Evolutionary conservation across 2,888 invertebrate genomes (phyloP).

Genomic region (Germaria angustata): DNA sequence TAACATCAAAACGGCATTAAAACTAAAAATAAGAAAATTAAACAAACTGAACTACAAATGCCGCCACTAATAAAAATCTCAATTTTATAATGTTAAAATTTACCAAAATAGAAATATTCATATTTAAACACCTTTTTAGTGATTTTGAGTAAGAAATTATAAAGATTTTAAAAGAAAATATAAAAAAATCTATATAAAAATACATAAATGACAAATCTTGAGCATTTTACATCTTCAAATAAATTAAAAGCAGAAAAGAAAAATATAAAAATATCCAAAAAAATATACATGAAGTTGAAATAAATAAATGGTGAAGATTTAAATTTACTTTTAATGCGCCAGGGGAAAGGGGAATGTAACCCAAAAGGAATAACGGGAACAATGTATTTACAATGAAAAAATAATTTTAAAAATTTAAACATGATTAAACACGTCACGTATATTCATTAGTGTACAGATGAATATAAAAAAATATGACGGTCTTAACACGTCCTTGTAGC

Average conservation of each 20-base stretch:
- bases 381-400: not conserved
- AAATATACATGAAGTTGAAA: conserved; percentile 28
- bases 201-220: conserved; percentile 61
- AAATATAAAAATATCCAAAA: conserved; percentile 37
- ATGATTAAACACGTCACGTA: no score
- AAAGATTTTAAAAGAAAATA: conserved; percentile 37
- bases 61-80: conserved; percentile 57
- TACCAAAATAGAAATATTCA: conserved; percentile 19
- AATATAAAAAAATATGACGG: no score
- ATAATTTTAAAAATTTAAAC: no score
- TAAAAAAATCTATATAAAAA: conserved; percentile 51
- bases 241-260: conserved; percentile 42
- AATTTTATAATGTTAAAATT: conserved; percentile 30
- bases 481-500: no score
- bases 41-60: conserved; percentile 56
- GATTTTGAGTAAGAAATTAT: not conserved
- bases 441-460: no score
- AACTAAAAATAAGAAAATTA: conserved; percentile 8
- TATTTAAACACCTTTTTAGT: not conserved
- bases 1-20: conserved; percentile 54
- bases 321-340: conserved; percentile 30
- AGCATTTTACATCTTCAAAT: conserved; percentile 33
- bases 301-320: conserved; percentile 56
- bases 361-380: not conserved
- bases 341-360: conserved; percentile 3